Conservation (phyloP, 64 coral and sea anemone genomes). For the Pocillopora verrucosa region DNA sequence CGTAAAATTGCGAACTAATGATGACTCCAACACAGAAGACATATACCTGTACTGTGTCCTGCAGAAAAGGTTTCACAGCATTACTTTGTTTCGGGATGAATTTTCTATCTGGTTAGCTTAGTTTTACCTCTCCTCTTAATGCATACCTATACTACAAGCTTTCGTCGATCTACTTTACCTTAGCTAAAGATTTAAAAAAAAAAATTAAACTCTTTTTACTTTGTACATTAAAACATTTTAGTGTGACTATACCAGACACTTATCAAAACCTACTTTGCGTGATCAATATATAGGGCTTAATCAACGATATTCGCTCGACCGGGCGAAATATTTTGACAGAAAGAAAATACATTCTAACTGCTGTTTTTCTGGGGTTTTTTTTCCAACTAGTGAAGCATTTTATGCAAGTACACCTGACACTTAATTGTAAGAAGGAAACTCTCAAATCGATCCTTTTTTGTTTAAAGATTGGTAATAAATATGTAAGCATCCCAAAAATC, state of each 20-base stretch:
- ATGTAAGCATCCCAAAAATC: neutral
- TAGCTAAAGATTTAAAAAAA: neutral
- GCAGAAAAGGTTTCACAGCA: neutral
- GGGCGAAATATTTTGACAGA: neutral
- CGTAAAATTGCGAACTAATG: neutral
- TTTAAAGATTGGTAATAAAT: neutral
- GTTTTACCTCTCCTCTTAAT: neutral
- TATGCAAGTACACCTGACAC: neutral
- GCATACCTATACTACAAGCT: neutral
- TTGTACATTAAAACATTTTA: conserved; percentile 39
- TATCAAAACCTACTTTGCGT: neutral
- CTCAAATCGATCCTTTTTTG: neutral
- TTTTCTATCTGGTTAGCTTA: neutral
- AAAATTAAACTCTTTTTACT: conserved; percentile 27
- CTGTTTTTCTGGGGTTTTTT: neutral
- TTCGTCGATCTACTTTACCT: neutral
- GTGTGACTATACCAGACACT: conserved; percentile 17
- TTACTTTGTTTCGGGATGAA: neutral
- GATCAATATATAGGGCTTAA: neutral
- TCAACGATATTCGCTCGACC: neutral
- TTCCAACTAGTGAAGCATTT: conserved; percentile 14
- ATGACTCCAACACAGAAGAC: too few relatives aligned
- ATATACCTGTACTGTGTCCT: neutral
- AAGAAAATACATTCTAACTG: neutral
- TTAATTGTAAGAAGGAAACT: neutral